A percentile compares a stretch with the other conserved stretches of the same genome.
phyloP scores from a whole-genome alignment of 2,888 invertebrate genomes.

The Busseola fusca region DNA sequence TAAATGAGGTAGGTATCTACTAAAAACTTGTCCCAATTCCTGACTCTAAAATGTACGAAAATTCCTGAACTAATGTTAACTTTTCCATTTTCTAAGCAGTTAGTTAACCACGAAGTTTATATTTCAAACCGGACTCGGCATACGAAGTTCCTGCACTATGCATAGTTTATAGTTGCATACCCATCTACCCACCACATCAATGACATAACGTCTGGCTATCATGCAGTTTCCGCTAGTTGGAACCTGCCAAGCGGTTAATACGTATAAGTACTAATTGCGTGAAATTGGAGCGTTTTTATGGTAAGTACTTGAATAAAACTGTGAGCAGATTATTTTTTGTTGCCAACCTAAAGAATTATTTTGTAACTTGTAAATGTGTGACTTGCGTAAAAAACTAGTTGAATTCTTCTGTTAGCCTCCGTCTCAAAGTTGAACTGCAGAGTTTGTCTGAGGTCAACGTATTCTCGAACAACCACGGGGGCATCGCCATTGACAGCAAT shows the following conservation, averaged over 20 bases:
- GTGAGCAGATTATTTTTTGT: slow-evolving; percentile 19
- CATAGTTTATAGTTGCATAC: slow-evolving; percentile 6
- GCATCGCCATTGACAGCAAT: too few species aligned
- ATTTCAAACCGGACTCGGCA: slow-evolving; percentile 7
- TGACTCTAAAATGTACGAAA: slow-evolving; percentile 1
- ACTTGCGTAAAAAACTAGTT: not conserved
- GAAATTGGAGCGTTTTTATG: slow-evolving; percentile 22
- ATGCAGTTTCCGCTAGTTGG: slow-evolving; percentile 40
- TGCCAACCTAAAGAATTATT: not conserved
- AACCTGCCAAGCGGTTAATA: slow-evolving; percentile 37
- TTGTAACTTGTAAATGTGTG: not conserved
- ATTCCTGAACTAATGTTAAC: slow-evolving; percentile 13
- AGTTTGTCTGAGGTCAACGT: too few species aligned
- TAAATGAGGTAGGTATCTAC: not conserved
- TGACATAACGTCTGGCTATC: slow-evolving; percentile 37
- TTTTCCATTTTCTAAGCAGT: slow-evolving; percentile 3
- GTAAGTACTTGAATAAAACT: slow-evolving; percentile 26
- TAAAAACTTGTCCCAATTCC: not conserved
- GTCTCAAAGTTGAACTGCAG: too few species aligned
- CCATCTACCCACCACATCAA: slow-evolving; percentile 22
- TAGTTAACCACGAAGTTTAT: slow-evolving; percentile 9
- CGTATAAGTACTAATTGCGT: slow-evolving; percentile 44
- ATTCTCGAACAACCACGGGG: too few species aligned
- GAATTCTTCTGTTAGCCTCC: too few species aligned
- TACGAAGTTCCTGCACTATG: slow-evolving; percentile 1